A percentile compares a stretch with the other conserved stretches of the same genome.
Evolutionary conservation across 2,113 vertebrate species (phyloP).

Genomic region (Hylia prasina): DNA sequence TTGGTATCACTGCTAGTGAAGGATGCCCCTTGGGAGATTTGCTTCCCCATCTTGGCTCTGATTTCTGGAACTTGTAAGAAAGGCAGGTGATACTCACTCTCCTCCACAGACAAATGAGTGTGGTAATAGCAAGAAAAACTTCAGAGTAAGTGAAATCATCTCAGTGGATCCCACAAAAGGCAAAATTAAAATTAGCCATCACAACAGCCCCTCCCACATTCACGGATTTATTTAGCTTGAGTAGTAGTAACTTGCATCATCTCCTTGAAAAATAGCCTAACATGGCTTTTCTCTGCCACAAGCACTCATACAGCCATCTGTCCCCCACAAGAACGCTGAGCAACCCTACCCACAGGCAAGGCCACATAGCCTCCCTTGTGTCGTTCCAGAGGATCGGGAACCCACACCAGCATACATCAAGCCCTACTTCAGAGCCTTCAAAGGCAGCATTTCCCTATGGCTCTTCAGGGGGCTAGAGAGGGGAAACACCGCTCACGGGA

Average conservation of each 20-base stretch:
- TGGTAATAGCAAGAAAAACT: background rate
- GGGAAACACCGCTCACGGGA: background rate
- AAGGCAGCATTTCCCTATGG: background rate
- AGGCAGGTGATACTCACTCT: background rate
- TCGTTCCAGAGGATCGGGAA: background rate
- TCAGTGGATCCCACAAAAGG: background rate
- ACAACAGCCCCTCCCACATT: slow-evolving; percentile 14
- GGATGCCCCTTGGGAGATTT: background rate
- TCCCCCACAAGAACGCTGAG: background rate
- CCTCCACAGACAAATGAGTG: background rate
- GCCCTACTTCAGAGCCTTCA: background rate
- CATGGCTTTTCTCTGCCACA: background rate
- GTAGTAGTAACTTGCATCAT: slow-evolving; percentile 28
- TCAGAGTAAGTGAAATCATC: background rate
- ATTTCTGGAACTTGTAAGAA: background rate
- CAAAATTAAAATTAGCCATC: background rate
- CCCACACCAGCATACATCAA: background rate
- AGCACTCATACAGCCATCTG: background rate
- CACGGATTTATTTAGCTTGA: background rate
- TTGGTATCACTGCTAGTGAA: background rate
- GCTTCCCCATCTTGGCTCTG: background rate
- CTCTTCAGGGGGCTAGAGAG: background rate
- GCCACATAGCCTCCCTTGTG: background rate
- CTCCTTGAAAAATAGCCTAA: slow-evolving; percentile 14
- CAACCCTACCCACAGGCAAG: background rate